Conservation (phyloP, 2,113 vertebrate genomes). For the Nannobrachium achirus region DNA sequence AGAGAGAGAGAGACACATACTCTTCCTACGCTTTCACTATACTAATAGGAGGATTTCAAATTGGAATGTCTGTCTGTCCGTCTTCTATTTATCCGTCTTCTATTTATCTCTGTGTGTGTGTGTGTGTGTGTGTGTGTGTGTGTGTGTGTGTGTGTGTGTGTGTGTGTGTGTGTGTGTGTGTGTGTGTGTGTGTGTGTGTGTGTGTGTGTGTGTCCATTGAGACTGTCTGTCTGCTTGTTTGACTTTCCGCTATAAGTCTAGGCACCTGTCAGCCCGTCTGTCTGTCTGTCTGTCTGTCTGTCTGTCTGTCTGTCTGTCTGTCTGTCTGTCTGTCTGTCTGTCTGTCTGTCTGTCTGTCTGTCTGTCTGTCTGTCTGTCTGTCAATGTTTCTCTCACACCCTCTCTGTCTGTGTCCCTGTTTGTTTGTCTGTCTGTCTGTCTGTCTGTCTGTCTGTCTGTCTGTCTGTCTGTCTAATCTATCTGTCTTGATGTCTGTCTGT, state of each 20-base stretch:
- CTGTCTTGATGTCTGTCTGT: no score
- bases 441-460: neutral
- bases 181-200: neutral
- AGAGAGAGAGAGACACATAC: slow-evolving; percentile 3
- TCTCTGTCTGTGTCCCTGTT: neutral
- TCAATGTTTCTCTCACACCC: neutral
- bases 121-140: neutral
- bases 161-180: no score
- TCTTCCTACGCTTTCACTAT: slow-evolving; percentile 51
- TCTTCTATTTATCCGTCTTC: slow-evolving; percentile 6
- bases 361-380: neutral
- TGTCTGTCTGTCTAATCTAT: neutral
- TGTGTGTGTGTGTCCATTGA: neutral
- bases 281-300: slow-evolving; percentile 3
- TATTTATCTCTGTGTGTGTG: slow-evolving; percentile 4
- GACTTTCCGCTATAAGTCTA: neutral
- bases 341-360: no score
- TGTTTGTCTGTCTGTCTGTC: neutral
- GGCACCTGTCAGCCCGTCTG: neutral
- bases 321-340: neutral
- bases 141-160: neutral
- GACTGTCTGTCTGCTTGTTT: neutral
- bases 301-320: neutral
- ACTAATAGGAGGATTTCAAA: slow-evolving; percentile 13
- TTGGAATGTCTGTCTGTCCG: slow-evolving; percentile 14